Conservation (phyloP, 2,797 vertebrate genomes). For the Passerculus sandwichensis region DNA sequence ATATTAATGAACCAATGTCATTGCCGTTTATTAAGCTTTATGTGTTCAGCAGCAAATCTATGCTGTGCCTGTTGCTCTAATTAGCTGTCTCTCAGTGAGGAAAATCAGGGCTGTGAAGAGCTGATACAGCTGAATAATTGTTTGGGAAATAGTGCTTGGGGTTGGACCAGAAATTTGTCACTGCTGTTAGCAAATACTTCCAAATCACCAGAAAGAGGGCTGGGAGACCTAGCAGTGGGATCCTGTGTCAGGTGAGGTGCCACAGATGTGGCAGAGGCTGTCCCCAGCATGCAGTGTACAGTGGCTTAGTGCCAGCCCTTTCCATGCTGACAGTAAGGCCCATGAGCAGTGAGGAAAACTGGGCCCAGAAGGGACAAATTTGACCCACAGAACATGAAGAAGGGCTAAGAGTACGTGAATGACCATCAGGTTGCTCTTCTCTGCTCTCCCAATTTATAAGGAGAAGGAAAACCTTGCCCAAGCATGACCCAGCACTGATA, state of each 20-base stretch:
- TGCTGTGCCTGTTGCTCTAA: conserved; percentile 24
- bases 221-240: not conserved
- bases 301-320: not conserved
- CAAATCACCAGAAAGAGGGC: not conserved
- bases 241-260: fast-evolving
- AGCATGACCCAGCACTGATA: not conserved
- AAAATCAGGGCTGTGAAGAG: conserved; percentile 14
- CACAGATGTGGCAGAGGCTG: not conserved
- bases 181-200: not conserved
- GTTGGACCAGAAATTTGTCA: not conserved
- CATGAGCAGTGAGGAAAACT: not conserved
- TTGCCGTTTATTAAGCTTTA: conserved; percentile 35
- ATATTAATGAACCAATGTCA: not conserved
- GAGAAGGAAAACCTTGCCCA: not conserved
- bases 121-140: conserved; percentile 60
- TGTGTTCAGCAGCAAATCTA: conserved; percentile 14
- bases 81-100: conserved; percentile 34
- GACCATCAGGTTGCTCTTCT: not conserved
- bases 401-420: not conserved
- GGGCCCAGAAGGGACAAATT: not conserved
- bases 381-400: not conserved
- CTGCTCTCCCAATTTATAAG: not conserved
- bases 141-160: not conserved
- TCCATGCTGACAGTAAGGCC: not conserved
- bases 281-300: fast-evolving